Conservation (phyloP, 2,888 invertebrate species). For the Aphidius colemani region DNA sequence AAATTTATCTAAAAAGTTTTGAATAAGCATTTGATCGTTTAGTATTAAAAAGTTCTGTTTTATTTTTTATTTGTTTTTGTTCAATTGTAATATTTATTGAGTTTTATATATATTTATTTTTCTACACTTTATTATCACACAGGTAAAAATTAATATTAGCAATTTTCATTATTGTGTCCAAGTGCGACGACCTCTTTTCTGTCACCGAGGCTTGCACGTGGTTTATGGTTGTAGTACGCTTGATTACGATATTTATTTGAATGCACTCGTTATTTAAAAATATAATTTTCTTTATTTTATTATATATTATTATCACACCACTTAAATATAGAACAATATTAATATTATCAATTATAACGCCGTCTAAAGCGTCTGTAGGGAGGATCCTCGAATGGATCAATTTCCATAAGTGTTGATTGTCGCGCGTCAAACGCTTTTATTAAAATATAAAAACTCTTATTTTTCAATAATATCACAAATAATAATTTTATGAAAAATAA, state of each 20-base stretch:
- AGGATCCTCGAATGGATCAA: constrained; percentile 55
- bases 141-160: constrained; percentile 3
- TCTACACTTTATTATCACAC: not conserved
- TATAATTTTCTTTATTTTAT: not conserved
- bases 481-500: not conserved
- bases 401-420: constrained; percentile 50
- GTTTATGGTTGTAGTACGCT: not conserved
- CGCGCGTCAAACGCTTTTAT: constrained; percentile 23
- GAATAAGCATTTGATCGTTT: too few relatives aligned
- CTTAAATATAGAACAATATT: constrained; percentile 4
- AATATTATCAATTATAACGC: constrained; percentile 36
- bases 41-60: not conserved
- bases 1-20: not conserved
- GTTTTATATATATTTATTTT: not conserved
- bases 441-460: not conserved
- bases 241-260: not conserved
- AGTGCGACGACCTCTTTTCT: not conserved
- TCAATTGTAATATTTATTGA: not conserved
- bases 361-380: constrained; percentile 51
- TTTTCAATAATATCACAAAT: constrained; percentile 33
- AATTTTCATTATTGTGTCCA: not conserved
- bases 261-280: not conserved
- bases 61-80: not conserved
- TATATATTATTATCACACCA: not conserved
- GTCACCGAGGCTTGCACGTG: constrained; percentile 2